Evolutionary conservation across 2,888 invertebrate genomes (phyloP).

Genomic region (Rhaphigaster nebulosa): DNA sequence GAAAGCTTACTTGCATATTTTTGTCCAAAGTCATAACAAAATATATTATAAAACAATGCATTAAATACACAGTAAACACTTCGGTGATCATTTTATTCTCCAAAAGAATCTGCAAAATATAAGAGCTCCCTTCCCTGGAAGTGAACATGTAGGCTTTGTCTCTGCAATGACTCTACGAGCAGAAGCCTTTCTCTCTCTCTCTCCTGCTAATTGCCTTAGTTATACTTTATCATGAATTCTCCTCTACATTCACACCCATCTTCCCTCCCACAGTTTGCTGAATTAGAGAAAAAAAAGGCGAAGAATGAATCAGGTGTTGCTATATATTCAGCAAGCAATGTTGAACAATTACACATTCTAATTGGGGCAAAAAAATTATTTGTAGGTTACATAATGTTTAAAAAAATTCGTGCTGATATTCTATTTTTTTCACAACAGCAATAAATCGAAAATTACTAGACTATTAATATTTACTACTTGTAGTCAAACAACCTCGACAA

Average conservation of each 20-base stretch:
- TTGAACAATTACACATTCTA: too few species aligned
- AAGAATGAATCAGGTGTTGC: background rate
- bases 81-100: background rate
- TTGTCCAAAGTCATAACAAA: too few species aligned
- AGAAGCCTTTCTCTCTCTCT: background rate
- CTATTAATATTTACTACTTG: too few species aligned
- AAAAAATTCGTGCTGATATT: too few species aligned
- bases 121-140: background rate
- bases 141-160: background rate
- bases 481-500: too few species aligned
- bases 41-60: too few species aligned
- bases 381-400: too few species aligned
- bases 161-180: background rate
- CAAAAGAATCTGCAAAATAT: background rate
- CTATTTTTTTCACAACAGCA: too few species aligned
- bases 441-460: too few species aligned
- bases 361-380: too few species aligned
- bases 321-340: too few species aligned
- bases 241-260: background rate
- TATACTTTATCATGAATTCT: constrained; percentile 4
- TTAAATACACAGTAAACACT: background rate
- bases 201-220: constrained; percentile 14
- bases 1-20: too few species aligned
- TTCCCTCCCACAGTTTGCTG: background rate
- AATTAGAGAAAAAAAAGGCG: background rate